phyloP scores from a whole-genome alignment of 2,113 vertebrate genomes.

The Rhabdomys dilectus region DNA sequence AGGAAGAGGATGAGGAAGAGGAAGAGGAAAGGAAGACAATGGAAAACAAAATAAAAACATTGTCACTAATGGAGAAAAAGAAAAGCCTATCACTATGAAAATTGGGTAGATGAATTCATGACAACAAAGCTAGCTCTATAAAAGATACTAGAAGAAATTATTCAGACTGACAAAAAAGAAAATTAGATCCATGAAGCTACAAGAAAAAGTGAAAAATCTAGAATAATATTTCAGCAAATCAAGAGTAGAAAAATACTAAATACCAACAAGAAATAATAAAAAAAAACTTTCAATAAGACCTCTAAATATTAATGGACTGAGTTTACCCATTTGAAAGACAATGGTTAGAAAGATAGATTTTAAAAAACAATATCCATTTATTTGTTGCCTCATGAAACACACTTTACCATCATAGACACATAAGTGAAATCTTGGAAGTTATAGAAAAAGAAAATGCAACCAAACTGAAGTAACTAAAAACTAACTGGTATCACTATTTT shows the following conservation, averaged over 20 bases:
- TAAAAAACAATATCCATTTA: not conserved
- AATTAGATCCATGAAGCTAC: not conserved
- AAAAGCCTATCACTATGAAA: not conserved
- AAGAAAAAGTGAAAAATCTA: not conserved
- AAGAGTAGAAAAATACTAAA: not conserved
- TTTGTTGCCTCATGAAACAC: not conserved
- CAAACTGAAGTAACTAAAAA: not conserved
- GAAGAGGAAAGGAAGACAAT: not conserved
- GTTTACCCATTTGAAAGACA: not conserved
- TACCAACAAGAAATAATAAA: not conserved
- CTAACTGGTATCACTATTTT: not conserved
- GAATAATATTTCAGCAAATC: not conserved
- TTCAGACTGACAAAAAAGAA: not conserved
- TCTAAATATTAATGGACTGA: not conserved
- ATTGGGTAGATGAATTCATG: not conserved
- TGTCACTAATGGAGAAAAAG: not conserved
- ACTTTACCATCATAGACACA: not conserved
- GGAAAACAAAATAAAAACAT: not conserved
- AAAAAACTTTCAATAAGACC: not conserved
- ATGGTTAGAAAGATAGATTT: not conserved
- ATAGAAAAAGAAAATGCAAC: not conserved
- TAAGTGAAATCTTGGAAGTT: not conserved
- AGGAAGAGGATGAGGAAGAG: not conserved
- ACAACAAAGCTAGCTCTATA: not conserved
- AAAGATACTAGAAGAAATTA: not conserved